Conservation (phyloP, 1,140 invertebrate species). For the Trachymyrmex cornetzi region DNA sequence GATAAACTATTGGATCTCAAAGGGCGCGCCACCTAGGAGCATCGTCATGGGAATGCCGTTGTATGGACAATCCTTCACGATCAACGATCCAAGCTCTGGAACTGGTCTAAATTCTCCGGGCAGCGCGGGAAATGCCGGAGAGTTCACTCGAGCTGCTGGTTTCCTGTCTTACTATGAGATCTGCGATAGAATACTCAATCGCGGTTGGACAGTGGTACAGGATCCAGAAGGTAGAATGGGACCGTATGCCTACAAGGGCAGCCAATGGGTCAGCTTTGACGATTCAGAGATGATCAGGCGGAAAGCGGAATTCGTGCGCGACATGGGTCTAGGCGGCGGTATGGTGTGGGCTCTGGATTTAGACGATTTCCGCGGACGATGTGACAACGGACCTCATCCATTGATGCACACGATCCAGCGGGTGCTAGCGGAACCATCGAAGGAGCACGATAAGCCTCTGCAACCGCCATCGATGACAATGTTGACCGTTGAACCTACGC, state of each 20-base stretch:
- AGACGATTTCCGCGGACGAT: conserved; percentile 88
- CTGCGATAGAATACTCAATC: conserved; percentile 92
- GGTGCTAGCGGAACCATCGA: conserved; percentile 87
- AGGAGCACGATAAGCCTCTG: conserved; percentile 76
- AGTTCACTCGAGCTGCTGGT: conserved; percentile 93
- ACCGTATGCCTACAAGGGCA: conserved; percentile 94
- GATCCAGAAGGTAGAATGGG: conserved; percentile 93
- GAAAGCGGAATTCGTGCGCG: conserved; percentile 92
- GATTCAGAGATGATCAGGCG: conserved; percentile 92
- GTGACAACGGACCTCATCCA: conserved; percentile 92
- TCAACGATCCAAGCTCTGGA: conserved; percentile 86
- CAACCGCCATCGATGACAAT: conserved; percentile 71
- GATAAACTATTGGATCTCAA: conserved; percentile 95
- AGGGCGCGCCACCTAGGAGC: conserved; percentile 93
- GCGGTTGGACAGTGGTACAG: conserved; percentile 93
- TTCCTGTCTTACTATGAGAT: conserved; percentile 97
- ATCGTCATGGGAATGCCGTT: conserved; percentile 96
- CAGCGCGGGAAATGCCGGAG: conserved; percentile 91
- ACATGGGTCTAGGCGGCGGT: conserved; percentile 93
- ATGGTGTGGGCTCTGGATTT: conserved; percentile 96
- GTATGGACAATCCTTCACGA: conserved; percentile 95
- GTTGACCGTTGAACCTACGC: neutral
- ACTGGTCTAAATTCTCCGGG: conserved; percentile 91
- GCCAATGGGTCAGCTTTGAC: conserved; percentile 96
- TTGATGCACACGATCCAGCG: conserved; percentile 91